Evolutionary conservation across 2,797 vertebrate species (phyloP).

Genomic region (Fistularia commersonii): DNA sequence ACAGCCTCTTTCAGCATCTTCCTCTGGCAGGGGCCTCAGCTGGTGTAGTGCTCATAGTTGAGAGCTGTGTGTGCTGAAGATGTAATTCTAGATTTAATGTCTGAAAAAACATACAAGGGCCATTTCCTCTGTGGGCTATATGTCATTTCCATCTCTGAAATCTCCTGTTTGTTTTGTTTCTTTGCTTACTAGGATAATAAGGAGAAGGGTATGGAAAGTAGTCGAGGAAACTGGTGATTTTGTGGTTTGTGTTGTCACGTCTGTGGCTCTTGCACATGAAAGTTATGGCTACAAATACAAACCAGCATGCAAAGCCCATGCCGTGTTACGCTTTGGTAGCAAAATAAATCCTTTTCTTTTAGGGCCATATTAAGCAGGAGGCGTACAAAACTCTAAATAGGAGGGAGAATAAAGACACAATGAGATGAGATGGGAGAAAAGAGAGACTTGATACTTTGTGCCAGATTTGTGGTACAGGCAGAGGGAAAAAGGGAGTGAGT

Average conservation of each 20-base stretch:
- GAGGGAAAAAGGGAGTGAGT: constrained; percentile 59
- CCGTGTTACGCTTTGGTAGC: constrained; percentile 31
- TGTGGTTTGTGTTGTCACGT: constrained; percentile 45
- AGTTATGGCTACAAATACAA: constrained; percentile 34
- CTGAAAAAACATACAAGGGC: constrained; percentile 7
- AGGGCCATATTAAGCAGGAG: constrained; percentile 62
- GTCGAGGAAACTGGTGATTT: constrained; percentile 47
- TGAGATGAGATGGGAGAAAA: constrained; percentile 60
- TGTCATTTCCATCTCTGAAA: constrained; percentile 25
- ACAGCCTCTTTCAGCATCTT: constrained; percentile 39
- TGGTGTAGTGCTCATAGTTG: constrained; percentile 30
- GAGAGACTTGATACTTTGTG: constrained; percentile 62
- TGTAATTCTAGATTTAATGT: constrained; percentile 26
- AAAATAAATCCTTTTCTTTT: constrained; percentile 68
- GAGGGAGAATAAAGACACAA: constrained; percentile 59
- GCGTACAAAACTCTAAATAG: constrained; percentile 63
- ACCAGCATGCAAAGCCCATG: constrained; percentile 20
- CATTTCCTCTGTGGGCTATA: constrained; percentile 20
- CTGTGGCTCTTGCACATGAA: constrained; percentile 14
- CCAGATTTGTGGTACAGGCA: constrained; percentile 66
- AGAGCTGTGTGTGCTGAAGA: constrained; percentile 26
- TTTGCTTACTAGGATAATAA: constrained; percentile 31
- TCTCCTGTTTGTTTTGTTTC: constrained; percentile 13
- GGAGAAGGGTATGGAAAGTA: constrained; percentile 25
- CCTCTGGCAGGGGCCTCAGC: constrained; percentile 24